These are phyloP conservation scores for Palythoa grandis DNA, from an alignment of 92 coral and sea anemone genomes.

Conservation along the genomic window DNA sequence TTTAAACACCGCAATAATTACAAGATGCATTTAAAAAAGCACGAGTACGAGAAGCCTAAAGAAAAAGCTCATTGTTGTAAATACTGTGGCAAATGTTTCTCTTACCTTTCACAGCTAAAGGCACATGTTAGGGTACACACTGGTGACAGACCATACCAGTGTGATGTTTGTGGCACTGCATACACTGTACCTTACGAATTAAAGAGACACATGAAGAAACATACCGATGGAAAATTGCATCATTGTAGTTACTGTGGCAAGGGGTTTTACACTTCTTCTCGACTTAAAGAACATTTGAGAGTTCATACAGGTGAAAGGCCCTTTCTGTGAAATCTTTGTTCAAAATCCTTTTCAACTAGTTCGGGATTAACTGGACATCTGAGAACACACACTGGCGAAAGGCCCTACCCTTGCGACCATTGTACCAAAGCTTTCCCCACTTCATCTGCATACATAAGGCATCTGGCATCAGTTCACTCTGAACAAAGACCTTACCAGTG, in stretches of 20 bases:
- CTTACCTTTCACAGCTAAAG: neutral
- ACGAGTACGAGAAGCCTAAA: neutral
- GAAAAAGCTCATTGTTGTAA: neutral
- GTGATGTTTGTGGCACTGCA: constrained; percentile 2
- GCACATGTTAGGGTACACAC: neutral
- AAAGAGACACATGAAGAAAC: constrained; percentile 17
- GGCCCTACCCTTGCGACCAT: neutral
- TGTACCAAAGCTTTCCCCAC: neutral
- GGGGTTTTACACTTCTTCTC: neutral
- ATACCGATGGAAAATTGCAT: neutral
- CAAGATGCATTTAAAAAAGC: constrained; percentile 26
- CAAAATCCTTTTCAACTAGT: neutral
- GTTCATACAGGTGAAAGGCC: neutral
- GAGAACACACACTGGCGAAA: neutral
- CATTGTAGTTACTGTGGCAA: neutral
- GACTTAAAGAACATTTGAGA: neutral
- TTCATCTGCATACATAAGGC: neutral
- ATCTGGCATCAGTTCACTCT: neutral
- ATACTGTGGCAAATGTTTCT: neutral
- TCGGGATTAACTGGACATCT: neutral
- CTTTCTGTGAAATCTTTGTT: neutral
- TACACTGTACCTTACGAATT: neutral
- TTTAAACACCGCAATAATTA: neutral
- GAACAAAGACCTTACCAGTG: neutral
- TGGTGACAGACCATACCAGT: neutral